Base-by-base conservation (phyloP, 2,888 invertebrate species). In the Agrochola macilenta region DNA sequence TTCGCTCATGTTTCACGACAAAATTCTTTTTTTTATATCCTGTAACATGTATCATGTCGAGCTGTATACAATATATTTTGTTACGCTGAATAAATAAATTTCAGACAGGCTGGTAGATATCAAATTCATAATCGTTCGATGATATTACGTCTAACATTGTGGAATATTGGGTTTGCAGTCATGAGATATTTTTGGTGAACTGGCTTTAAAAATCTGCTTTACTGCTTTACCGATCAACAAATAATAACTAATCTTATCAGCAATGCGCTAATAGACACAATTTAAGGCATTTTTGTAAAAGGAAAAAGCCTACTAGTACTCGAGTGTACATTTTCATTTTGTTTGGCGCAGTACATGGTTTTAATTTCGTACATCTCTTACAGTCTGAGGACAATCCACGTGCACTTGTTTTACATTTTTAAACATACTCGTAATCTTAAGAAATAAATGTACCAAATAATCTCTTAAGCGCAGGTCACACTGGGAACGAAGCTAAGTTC, bases 1-100 rank as follows among this genome's bases (percentile, higher is more conserved):
- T 69, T 77, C 74, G 60, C 23, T 69, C 84, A 84, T 84, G 81
- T 84, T 84, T 84, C 66, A 84, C 73, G 78, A 78, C 66, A 46
- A 78, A 66, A 57, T n/a, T 60, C 26, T 63, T 69, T 79, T 39
- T 80, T 83, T 84, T 57, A 23, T 52, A 64, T 74, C 74, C 74
- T 68, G 83, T 46, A 70, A 66, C 84, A 84, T 75, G 78, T 66
- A 77, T 81, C 81, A 81, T 74, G 71, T 72, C 52, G 26, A 73
- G 60, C 69, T 74, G 65, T 58, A 60, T 60, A 72, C 74, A 60
- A 78, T 66, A 58, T 65, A 74, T 80, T 84, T 84, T 74, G 63
- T 60, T 46, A 35, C 35, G 35, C 68, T 39, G 69, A 73, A 81
- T 81, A 84, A 77, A 84, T 72, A 72, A 57, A 75, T 46, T 69